Evolutionary conservation across 2,797 vertebrate species (phyloP).

Genomic region (Echeneis naucrates): DNA sequence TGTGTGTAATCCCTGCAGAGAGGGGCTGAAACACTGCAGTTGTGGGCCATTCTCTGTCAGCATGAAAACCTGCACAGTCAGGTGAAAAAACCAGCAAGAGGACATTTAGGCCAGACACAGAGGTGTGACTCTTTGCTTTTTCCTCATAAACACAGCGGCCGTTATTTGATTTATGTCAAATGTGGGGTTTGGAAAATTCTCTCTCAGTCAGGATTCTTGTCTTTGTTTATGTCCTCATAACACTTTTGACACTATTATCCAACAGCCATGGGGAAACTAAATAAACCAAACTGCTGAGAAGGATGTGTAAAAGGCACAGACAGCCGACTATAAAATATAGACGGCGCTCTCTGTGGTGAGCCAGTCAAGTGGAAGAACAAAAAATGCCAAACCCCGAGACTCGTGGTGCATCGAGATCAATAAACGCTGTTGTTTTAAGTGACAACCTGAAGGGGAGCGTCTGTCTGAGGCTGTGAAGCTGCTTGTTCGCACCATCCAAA

Average conservation of each 20-base stretch:
- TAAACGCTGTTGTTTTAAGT: slow-evolving; percentile 2
- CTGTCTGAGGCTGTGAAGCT: background rate
- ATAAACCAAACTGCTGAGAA: background rate
- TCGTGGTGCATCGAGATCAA: background rate
- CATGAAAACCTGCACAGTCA: slow-evolving; percentile 55
- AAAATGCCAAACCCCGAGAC: slow-evolving; percentile 11
- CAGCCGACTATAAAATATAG: background rate
- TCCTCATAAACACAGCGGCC: slow-evolving; percentile 19
- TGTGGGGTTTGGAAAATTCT: background rate
- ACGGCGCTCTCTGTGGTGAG: background rate
- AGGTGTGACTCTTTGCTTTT: slow-evolving; percentile 36
- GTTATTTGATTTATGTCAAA: slow-evolving; percentile 29
- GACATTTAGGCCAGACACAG: slow-evolving; percentile 36
- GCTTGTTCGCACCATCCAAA: background rate
- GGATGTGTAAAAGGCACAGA: background rate
- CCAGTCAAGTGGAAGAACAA: slow-evolving; percentile 3
- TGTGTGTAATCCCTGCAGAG: slow-evolving; percentile 57
- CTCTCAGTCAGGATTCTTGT: slow-evolving; percentile 6
- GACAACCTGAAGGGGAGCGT: slow-evolving; percentile 12
- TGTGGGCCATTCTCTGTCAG: slow-evolving; percentile 40
- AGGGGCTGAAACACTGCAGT: slow-evolving; percentile 36
- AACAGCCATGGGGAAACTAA: background rate
- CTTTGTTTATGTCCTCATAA: slow-evolving; percentile 15
- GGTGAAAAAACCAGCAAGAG: slow-evolving; percentile 23
- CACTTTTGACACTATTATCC: slow-evolving; percentile 11